These are phyloP conservation scores for Agelas oroides DNA, from an alignment of 37 sponge, comb jelly and placozoan species.

Conservation along the genomic window DNA sequence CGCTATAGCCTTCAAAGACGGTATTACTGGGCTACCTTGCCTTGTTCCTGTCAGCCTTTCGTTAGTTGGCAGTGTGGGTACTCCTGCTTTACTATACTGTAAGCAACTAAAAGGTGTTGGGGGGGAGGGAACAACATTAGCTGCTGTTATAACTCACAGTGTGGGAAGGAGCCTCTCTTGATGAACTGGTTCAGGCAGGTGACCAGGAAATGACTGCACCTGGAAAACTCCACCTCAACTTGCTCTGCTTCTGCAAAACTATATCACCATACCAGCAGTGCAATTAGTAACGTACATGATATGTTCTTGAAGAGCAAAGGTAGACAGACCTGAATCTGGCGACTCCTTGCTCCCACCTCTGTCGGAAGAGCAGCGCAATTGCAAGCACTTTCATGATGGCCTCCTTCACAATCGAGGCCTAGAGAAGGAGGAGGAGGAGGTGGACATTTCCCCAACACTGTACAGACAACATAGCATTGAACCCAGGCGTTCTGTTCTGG, in stretches of 20 bases:
- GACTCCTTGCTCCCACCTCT: conserved; percentile 51
- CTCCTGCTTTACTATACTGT: too few species aligned
- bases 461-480: too few species aligned
- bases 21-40: too few species aligned
- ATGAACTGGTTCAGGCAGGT: conserved; percentile 44
- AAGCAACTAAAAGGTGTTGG: too few species aligned
- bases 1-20: too few species aligned
- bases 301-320: not conserved
- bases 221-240: conserved; percentile 64
- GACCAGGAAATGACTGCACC: conserved; percentile 69
- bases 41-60: too few species aligned
- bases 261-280: not conserved
- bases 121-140: not conserved
- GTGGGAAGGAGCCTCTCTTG: conserved; percentile 71
- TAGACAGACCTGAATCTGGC: conserved; percentile 21
- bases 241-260: conserved; percentile 18
- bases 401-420: conserved; percentile 66
- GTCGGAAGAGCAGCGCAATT: conserved; percentile 42
- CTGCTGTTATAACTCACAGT: conserved; percentile 61
- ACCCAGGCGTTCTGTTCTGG: too few species aligned
- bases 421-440: not conserved
- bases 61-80: too few species aligned
- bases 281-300: not conserved
- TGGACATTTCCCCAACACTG: too few species aligned
- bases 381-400: conserved; percentile 57